Evolutionary conservation across 2,113 vertebrate species (phyloP), one percentile per base, ranked within the genome.

Genomic region (Illadopsis cleaveri): DNA sequence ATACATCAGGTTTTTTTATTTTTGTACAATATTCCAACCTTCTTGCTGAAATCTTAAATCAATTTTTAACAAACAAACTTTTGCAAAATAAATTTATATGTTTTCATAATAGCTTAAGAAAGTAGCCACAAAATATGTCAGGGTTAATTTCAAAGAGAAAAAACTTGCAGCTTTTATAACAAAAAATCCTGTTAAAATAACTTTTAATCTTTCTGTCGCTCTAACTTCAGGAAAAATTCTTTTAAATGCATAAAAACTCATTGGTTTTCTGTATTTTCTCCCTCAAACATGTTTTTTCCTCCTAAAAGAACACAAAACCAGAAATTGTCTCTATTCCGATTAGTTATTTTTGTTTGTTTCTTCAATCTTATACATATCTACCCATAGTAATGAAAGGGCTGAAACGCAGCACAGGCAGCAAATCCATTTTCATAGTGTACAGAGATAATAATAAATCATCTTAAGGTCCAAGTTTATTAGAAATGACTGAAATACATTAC

Each of bases 401-500:
- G 44, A 77, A 82, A 42, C 58, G 44, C 40, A 95, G 42, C 91
- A 86, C 12, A 89, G 85, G 45, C 70, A 96, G 73, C 3, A 28
- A 93, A 96, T 96, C 87, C 25, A 93, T 96, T 97, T 96, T 88
- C 64, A 86, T 45, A 80, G 60, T 51, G 78, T 88, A 93, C 7
- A 78, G 72, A 93, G 92, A 97, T 94, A 96, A 97, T 95, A 94
- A 94, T 94, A 97, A 97, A 91, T 94, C 92, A 94, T 96, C 87
- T 94, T 92, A 94, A 97, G 96, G 62, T 96, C 84, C 96, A 89
- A 37, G 53, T 91, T 97, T 97, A 97, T 97, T 94, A 95, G 89
- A 96, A 98, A 98, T 85, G 95, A 98, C 95, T 97, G 91, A 95
- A 97, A 97, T 95, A 91, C 73, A 97, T 97, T 97, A 96, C 42